Conservation (phyloP, 35 echinoderm and acorn worm species). For the Holothuria glaberrima region DNA sequence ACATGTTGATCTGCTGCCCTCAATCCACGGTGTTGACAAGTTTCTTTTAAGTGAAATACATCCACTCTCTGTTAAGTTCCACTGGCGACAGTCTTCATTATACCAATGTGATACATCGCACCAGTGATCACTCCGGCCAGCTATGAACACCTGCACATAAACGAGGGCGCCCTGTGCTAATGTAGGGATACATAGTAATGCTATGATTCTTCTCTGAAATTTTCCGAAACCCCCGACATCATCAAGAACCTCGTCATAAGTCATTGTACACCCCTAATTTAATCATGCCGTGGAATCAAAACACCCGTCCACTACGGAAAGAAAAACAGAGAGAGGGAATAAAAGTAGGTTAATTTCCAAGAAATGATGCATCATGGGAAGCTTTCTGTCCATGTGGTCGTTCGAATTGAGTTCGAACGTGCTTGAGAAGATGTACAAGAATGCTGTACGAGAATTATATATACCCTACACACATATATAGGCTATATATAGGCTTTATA, state of each 20-base stretch:
- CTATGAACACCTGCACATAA: slow-evolving; percentile 20
- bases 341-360: no score
- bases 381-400: no score
- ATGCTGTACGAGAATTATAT: no score
- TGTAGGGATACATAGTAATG: not conserved
- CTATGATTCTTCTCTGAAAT: not conserved
- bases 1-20: not conserved
- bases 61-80: not conserved
- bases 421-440: no score
- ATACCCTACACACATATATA: no score
- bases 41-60: not conserved
- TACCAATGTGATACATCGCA: not conserved
- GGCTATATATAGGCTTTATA: no score
- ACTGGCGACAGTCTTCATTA: slow-evolving; percentile 4
- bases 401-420: no score
- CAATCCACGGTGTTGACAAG: not conserved
- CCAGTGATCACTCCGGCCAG: slow-evolving; percentile 37
- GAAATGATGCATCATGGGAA: no score
- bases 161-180: not conserved
- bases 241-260: slow-evolving; percentile 20
- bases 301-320: no score
- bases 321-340: no score
- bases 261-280: not conserved
- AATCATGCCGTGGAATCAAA: no score
- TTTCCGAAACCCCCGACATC: slow-evolving; percentile 10